Evolutionary conservation across 2,888 invertebrate genomes (phyloP).

Genomic region (Polydesmus complanatus): DNA sequence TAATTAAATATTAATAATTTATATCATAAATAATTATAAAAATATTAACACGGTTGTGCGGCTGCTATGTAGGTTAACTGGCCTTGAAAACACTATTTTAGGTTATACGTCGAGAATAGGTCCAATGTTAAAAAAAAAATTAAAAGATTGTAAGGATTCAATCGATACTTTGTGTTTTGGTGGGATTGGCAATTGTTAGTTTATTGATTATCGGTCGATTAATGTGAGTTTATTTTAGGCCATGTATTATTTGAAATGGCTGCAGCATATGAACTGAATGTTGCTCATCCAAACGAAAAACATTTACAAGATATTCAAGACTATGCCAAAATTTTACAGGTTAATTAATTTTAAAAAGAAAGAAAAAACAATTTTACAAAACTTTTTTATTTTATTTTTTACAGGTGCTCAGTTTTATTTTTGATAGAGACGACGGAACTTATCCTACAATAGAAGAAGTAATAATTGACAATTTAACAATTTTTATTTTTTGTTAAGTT

Average conservation of each 20-base stretch:
- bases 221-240: slow-evolving; percentile 38
- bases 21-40: neutral
- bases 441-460: slow-evolving; percentile 60
- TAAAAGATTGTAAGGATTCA: slow-evolving; percentile 38
- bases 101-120: slow-evolving; percentile 52
- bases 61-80: slow-evolving; percentile 49
- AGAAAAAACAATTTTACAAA: too few species aligned
- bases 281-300: slow-evolving; percentile 56
- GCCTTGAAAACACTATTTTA: slow-evolving; percentile 69
- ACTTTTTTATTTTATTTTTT: slow-evolving; percentile 12
- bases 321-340: slow-evolving; percentile 43
- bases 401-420: slow-evolving; percentile 62
- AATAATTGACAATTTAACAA: too few species aligned
- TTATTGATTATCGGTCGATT: neutral
- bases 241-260: slow-evolving; percentile 85
- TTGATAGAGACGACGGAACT: slow-evolving; percentile 49
- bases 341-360: too few species aligned
- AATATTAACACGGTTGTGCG: neutral
- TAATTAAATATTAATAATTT: slow-evolving; percentile 27
- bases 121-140: slow-evolving; percentile 39
- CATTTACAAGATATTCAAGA: slow-evolving; percentile 55
- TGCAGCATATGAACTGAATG: slow-evolving; percentile 63
- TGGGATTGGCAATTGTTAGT: slow-evolving; percentile 23
- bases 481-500: too few species aligned
- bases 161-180: slow-evolving; percentile 61